phyloP scores from a whole-genome alignment of 2,797 vertebrate genomes.

The Knipowitschia caucasica region DNA sequence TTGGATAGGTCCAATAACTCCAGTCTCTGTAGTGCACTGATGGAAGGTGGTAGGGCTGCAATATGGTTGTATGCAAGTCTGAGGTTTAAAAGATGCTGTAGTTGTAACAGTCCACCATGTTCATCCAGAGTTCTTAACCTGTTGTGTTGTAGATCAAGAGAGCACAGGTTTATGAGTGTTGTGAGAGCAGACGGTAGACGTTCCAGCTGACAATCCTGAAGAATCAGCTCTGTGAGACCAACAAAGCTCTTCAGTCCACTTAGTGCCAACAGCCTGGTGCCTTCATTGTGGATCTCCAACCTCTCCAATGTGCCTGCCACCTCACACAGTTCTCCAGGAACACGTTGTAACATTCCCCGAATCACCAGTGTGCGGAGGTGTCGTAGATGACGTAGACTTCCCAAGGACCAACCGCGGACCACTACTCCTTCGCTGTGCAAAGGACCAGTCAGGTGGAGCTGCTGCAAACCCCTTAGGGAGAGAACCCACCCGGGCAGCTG shows the following conservation, averaged over 20 bases:
- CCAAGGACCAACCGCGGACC: constrained; percentile 67
- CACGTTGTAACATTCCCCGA: constrained; percentile 62
- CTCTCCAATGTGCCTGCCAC: constrained; percentile 63
- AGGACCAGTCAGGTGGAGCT: constrained; percentile 75
- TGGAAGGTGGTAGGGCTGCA: constrained; percentile 58
- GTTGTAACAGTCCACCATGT: constrained; percentile 69
- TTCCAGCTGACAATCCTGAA: constrained; percentile 77
- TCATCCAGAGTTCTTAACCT: constrained; percentile 75
- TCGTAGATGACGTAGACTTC: constrained; percentile 67
- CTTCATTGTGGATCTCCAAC: constrained; percentile 76
- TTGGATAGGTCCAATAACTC: constrained; percentile 76
- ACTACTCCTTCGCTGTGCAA: constrained; percentile 64
- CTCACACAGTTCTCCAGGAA: constrained; percentile 74
- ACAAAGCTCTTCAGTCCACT: constrained; percentile 67
- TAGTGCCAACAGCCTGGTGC: constrained; percentile 67
- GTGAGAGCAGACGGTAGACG: constrained; percentile 72
- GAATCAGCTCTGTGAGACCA: constrained; percentile 65
- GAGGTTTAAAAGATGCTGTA: constrained; percentile 70
- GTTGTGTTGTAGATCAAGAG: constrained; percentile 74
- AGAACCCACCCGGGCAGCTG: constrained; percentile 77
- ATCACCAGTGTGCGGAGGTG: constrained; percentile 71
- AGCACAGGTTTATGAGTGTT: constrained; percentile 60
- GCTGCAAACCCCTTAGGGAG: constrained; percentile 69
- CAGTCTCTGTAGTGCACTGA: constrained; percentile 67
- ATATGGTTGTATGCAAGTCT: constrained; percentile 73